These are phyloP conservation scores for Suncus etruscus DNA, from an alignment of 2,113 vertebrate genomes.

Conservation along the genomic window DNA sequence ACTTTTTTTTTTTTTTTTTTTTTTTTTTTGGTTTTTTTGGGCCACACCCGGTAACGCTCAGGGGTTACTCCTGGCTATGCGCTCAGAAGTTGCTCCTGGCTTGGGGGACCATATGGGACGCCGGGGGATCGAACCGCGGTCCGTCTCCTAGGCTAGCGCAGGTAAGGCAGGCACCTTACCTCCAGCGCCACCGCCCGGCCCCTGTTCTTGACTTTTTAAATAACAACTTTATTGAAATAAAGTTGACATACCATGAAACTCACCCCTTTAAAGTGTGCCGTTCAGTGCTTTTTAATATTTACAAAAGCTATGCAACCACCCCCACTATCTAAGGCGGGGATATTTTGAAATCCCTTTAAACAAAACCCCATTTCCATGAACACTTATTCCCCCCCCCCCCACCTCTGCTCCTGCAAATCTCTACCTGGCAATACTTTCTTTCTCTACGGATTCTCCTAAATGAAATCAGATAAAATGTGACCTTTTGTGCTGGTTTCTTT, in stretches of 20 bases:
- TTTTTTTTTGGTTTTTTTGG: no score
- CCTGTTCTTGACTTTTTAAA: not conserved
- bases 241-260: not conserved
- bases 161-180: no score
- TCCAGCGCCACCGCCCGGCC: no score
- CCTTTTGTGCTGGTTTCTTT: slow-evolving; percentile 2
- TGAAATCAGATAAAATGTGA: not conserved
- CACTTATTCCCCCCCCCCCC: not conserved
- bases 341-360: not conserved
- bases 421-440: not conserved
- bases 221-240: not conserved
- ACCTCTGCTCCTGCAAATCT: not conserved
- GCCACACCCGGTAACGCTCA: no score
- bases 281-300: not conserved
- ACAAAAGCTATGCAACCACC: not conserved
- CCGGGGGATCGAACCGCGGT: no score
- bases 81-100: no score
- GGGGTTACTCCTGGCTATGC: no score
- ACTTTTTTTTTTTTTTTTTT: no score
- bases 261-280: not conserved
- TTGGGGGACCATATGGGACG: no score
- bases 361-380: not conserved
- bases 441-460: not conserved
- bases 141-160: no score
- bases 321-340: not conserved